A percentile compares a stretch with the other conserved stretches of the same genome.
phyloP scores from a whole-genome alignment of 30 jellyfish, hydroid and myxozoan genomes.

The Morbakka virulenta region DNA sequence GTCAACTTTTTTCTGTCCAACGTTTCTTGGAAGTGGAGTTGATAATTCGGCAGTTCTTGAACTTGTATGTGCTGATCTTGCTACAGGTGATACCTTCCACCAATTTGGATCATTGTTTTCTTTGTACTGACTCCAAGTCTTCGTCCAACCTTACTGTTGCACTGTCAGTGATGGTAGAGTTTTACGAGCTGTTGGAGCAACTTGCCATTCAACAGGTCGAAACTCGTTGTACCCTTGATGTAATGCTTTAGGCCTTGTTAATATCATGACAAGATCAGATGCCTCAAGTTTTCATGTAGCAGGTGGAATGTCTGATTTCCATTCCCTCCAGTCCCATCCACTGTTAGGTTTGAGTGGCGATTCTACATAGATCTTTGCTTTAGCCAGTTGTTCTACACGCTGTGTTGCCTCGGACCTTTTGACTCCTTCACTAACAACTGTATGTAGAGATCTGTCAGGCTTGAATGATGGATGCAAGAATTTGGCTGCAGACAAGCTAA shows the following conservation, averaged over 20 bases:
- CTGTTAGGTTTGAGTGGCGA: conserved; percentile 85
- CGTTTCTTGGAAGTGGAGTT: conserved; percentile 86
- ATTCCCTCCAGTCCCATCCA: conserved; percentile 95
- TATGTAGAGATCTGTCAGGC: conserved; percentile 68
- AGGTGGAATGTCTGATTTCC: conserved; percentile 93
- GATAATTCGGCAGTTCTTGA: conserved; percentile 73
- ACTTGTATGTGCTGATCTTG: conserved; percentile 71
- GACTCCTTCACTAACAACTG: conserved; percentile 78
- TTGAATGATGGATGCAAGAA: conserved; percentile 69
- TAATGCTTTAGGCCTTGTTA: conserved; percentile 70
- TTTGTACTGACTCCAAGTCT: conserved; percentile 74
- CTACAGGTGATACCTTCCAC: conserved; percentile 73
- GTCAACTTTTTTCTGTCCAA: conserved; percentile 66
- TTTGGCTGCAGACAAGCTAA: conserved; percentile 64
- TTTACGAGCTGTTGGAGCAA: conserved; percentile 57
- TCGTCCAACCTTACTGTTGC: conserved; percentile 84
- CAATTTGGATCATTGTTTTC: conserved; percentile 69
- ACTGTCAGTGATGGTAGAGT: conserved; percentile 76
- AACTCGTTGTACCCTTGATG: conserved; percentile 71
- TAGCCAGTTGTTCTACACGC: conserved; percentile 66
- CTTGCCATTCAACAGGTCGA: conserved; percentile 78
- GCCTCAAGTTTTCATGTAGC: conserved; percentile 89
- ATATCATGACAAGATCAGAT: conserved; percentile 59
- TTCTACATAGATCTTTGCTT: conserved; percentile 66
- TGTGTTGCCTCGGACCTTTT: conserved; percentile 62